Evolutionary conservation across 2,113 vertebrate species (phyloP), one percentile per base, ranked within the genome.

Genomic region (Varanus salvator): DNA sequence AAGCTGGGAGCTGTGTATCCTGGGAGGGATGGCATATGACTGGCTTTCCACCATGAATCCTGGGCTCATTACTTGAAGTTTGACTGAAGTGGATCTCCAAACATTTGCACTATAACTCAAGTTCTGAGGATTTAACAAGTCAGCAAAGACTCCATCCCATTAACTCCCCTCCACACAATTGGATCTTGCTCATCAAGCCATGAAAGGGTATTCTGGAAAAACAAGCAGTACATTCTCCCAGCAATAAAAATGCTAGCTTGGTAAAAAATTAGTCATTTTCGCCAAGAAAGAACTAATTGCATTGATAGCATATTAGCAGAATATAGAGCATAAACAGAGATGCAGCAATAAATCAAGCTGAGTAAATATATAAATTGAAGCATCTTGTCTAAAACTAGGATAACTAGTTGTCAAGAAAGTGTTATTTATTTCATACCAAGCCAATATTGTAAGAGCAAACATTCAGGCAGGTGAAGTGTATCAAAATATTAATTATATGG

Each of bases 401-500:
- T 91, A 95, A 71, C 52, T 90, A 85, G 89, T 87, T 93, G 87
- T 87, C n/a, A 29, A 85, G 64, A n/a, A 80, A 87, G 27, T 87
- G 75, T 93, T 96, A 86, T 96, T 95, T 96, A 94, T 95, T 95
- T 94, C 92, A 92, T 90, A 80, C 78, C 15, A 84, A 91, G 85
- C 92, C 94, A 94, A 94, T 95, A 94, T 90, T 91, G 78, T 85
- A 92, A 93, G 80, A 96, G 89, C 93, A 93, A 96, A 92, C 89
- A 93, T 89, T 72, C 90, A 90, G 89, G 69, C 91, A 96, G 93
- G 95, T 96, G 92, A 95, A 94, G 77, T 85, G 90, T 80, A 85
- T 94, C 31, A 83, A 92, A 94, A 92, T 96, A 96, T 96, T 97
- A 96, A 97, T 97, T 97, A 93, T 38, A 87, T 87, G 88, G 80